Evolutionary conservation across 2,113 vertebrate genomes (phyloP).

Genomic region (Prietella phreatophila): DNA sequence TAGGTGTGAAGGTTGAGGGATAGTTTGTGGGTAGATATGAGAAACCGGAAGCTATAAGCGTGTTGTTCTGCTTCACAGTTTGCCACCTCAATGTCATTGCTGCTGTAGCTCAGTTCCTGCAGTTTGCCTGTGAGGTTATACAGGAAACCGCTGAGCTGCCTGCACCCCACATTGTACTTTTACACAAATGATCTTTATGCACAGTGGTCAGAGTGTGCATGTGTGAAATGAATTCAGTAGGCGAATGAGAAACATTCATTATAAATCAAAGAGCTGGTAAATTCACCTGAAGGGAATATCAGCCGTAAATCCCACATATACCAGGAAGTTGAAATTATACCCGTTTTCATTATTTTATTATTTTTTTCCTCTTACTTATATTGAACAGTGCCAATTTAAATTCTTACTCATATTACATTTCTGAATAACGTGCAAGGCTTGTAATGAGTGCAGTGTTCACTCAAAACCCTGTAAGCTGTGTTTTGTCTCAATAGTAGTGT

Average conservation of each 20-base stretch:
- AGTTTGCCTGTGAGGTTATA: background rate
- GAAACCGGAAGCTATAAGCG: background rate
- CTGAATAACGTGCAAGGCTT: background rate
- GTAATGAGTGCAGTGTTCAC: background rate
- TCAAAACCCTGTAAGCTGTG: background rate
- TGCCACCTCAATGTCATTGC: background rate
- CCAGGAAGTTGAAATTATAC: background rate
- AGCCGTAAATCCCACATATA: background rate
- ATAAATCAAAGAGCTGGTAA: background rate
- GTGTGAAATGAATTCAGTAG: background rate
- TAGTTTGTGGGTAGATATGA: background rate
- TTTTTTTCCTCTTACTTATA: background rate
- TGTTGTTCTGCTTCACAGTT: slow-evolving; percentile 3
- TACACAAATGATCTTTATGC: background rate
- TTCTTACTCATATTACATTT: background rate
- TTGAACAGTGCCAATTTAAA: background rate
- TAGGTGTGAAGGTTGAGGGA: background rate
- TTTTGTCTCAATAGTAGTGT: background rate
- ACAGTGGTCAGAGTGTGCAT: background rate
- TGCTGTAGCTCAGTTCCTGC: background rate
- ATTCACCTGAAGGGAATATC: background rate
- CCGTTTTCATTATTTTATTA: background rate
- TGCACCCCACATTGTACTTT: background rate
- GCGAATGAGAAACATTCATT: background rate
- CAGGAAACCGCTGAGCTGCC: slow-evolving; percentile 11